Evolutionary conservation across 2,888 invertebrate species (phyloP).

Genomic region (Pterobdella sp.): DNA sequence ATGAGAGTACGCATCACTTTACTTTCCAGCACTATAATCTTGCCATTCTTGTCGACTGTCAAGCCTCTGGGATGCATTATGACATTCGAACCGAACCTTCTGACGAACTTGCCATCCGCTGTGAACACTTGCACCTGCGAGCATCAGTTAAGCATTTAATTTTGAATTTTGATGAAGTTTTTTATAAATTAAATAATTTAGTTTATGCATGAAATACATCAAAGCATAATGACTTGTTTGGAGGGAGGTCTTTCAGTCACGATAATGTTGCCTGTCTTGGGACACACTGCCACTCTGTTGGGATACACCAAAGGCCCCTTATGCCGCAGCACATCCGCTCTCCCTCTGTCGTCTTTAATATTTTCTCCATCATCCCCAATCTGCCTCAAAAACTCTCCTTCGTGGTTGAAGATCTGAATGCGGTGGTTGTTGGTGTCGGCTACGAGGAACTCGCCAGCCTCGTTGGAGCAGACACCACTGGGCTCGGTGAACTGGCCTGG

Average conservation of each 20-base stretch:
- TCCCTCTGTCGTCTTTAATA: not conserved
- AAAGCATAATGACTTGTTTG: slow-evolving; percentile 69
- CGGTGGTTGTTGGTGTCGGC: slow-evolving; percentile 96
- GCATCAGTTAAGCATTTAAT: not conserved
- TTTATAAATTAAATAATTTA: not conserved
- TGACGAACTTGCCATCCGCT: slow-evolving; percentile 88
- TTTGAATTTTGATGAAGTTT: not conserved
- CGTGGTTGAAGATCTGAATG: slow-evolving; percentile 97
- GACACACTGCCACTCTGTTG: slow-evolving; percentile 94
- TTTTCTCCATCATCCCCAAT: slow-evolving; percentile 68
- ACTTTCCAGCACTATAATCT: slow-evolving; percentile 98
- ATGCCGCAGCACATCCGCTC: slow-evolving; percentile 53
- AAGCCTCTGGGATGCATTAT: slow-evolving; percentile 97
- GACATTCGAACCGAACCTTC: slow-evolving; percentile 97
- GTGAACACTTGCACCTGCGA: slow-evolving; percentile 10
- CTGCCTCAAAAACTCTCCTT: slow-evolving; percentile 96
- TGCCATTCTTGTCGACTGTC: slow-evolving; percentile 93
- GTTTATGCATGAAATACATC: not conserved
- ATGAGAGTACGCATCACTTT: slow-evolving; percentile 79
- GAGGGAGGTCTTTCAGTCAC: slow-evolving; percentile 93
- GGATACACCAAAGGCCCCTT: slow-evolving; percentile 96
- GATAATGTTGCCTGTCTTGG: slow-evolving; percentile 96
- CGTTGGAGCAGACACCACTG: slow-evolving; percentile 98
- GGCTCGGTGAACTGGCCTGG: slow-evolving; percentile 89
- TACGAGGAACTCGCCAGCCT: slow-evolving; percentile 94